Base-by-base conservation (phyloP, 2,888 invertebrate genomes). In the Baccha elongata region DNA sequence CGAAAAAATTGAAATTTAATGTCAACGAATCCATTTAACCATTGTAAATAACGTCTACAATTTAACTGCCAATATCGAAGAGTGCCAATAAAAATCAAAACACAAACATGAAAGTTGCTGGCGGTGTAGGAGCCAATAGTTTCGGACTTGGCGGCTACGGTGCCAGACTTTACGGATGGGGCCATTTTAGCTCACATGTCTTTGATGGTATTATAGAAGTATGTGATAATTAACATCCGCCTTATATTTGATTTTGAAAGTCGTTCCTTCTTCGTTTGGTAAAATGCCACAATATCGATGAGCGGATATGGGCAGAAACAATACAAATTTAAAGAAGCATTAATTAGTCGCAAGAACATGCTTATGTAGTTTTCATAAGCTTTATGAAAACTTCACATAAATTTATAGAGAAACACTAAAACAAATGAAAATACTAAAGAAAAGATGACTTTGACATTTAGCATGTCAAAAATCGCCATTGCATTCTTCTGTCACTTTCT, bases 201-300 rank as follows among this genome's bases (percentile, higher is more conserved):
- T 37, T 23, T 17, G 40, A 19, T 46, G 60, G 60, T 69, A 29
- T 13, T n/a, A n/a, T n/a, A 58, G 58, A 40, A 26, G 40, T 23
- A 64, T 80, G 74, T 64, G 74, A 69, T 81, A 75, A 75, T 81
- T 81, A 81, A 75, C 69, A 81, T 81, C 75, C 80, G 80, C 65
- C 69, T 75, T 42, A 65, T 37, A 40, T 81, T 80, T 71, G 58
- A 65, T 46, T 75, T 60, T 65, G 60, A 60, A 74, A 80, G 37
- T 64, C 44, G 65, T 69, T 79, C 68, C 53, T 55, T 68, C 37
- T 40, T 29, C 7, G 40, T 55, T 37, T 37, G 26, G 40, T 13
- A 67, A 64, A 64, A 37, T 69, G 21, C 40, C 10, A 40, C 13
- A 50, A 15, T 15, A 15, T 5, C 32, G 21, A n/a, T 40, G 10